Conservation (phyloP, 2,113 vertebrate genomes). For the Elgaria multicarinata region DNA sequence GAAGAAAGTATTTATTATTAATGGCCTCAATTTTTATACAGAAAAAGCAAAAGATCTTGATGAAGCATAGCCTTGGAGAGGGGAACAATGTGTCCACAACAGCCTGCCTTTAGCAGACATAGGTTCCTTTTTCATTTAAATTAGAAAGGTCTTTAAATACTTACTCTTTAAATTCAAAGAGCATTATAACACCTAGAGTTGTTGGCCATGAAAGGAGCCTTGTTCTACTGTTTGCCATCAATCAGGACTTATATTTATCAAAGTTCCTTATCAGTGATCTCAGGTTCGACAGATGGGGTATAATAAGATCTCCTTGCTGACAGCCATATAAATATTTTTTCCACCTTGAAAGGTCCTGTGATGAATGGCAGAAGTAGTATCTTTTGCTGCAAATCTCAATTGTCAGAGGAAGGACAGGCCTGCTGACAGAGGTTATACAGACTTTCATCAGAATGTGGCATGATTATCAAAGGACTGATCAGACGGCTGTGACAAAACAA, state of each 20-base stretch:
- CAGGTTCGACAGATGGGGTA: conserved; percentile 51
- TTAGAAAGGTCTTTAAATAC: conserved; percentile 30
- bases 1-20: conserved; percentile 16
- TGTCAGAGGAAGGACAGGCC: conserved; percentile 73
- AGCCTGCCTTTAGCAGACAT: conserved; percentile 6
- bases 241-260: conserved; percentile 52
- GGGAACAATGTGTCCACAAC: background rate
- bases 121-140: conserved; percentile 36
- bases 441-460: conserved; percentile 63
- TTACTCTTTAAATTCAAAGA: conserved; percentile 44
- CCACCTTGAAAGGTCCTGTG: conserved; percentile 57
- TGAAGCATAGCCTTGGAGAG: background rate
- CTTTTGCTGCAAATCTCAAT: conserved; percentile 68
- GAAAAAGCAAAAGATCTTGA: conserved; percentile 6
- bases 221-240: conserved; percentile 55
- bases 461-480: conserved; percentile 49
- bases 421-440: conserved; percentile 77
- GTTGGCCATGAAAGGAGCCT: conserved; percentile 56
- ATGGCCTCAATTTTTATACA: background rate
- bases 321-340: conserved; percentile 67
- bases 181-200: conserved; percentile 57
- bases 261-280: conserved; percentile 46
- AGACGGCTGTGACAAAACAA: conserved; percentile 51
- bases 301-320: conserved; percentile 60
- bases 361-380: conserved; percentile 55